A percentile compares a stretch with the other conserved stretches of the same genome.
Evolutionary conservation across 37 sponge, comb jelly and placozoan genomes (phyloP).

Genomic region (Halisarca cf. caerulea): DNA sequence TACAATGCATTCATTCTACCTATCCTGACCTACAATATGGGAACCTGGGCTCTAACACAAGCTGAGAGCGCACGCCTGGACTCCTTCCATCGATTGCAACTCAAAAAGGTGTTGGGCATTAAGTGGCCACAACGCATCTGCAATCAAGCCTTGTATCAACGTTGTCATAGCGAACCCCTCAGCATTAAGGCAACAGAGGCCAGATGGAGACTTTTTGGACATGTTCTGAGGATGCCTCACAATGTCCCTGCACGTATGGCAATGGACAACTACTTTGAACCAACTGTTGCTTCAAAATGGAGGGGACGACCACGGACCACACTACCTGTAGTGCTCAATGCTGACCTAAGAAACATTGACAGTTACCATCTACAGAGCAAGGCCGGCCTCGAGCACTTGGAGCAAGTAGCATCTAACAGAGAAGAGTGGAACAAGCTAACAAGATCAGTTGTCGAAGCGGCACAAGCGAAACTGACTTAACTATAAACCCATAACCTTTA

Average conservation of each 20-base stretch:
- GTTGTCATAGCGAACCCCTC: constrained; percentile 23
- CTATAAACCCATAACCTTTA: too few species aligned
- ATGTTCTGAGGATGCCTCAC: constrained; percentile 18
- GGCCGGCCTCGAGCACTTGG: constrained; percentile 2
- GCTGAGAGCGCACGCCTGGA: constrained; percentile 23
- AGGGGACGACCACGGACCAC: constrained; percentile 29
- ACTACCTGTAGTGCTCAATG: constrained; percentile 33
- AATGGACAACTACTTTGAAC: constrained; percentile 17
- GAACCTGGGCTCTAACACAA: constrained; percentile 7
- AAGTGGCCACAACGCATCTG: neutral
- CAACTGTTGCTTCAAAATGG: constrained; percentile 1
- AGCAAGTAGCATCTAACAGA: constrained; percentile 16
- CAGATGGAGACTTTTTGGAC: constrained; percentile 28
- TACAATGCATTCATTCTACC: constrained; percentile 26
- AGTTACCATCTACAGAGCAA: constrained; percentile 7
- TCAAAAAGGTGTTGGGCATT: constrained; percentile 21
- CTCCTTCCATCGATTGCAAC: constrained; percentile 19
- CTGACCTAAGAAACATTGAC: neutral
- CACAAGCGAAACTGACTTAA: constrained; percentile 26
- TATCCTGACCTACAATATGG: constrained; percentile 27
- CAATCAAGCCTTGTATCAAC: constrained; percentile 28
- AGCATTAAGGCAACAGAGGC: constrained; percentile 11
- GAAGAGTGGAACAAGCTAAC: constrained; percentile 6
- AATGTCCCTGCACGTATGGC: constrained; percentile 19
- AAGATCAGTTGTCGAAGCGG: constrained; percentile 11